These are phyloP conservation scores for Trachelus tabidus DNA, from an alignment of 2,888 invertebrate genomes.

Conservation along the genomic window DNA sequence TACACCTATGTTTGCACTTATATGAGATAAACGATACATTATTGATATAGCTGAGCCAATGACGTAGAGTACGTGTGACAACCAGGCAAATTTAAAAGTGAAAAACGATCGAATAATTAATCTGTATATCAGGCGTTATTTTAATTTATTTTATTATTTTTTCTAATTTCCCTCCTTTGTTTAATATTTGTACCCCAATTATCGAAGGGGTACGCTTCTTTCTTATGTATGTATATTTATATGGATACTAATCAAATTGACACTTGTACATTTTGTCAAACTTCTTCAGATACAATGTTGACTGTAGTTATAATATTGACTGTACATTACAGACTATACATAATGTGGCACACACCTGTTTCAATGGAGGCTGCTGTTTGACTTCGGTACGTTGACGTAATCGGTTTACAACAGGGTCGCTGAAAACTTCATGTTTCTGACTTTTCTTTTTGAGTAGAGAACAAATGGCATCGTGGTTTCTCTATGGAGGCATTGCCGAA, in stretches of 20 bases:
- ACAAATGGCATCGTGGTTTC: background rate
- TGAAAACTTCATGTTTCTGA: background rate
- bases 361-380: background rate
- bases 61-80: background rate
- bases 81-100: background rate
- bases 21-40: background rate
- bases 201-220: background rate
- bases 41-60: background rate
- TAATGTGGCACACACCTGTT: conserved; percentile 1
- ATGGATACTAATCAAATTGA: background rate
- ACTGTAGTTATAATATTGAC: background rate
- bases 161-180: background rate
- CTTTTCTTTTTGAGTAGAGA: background rate
- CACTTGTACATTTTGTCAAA: background rate
- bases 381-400: background rate
- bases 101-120: background rate
- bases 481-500: background rate
- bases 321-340: background rate
- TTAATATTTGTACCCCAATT: background rate
- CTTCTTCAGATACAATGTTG: background rate
- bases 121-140: background rate
- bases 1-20: background rate
- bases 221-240: background rate
- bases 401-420: background rate
- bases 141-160: background rate